These are phyloP conservation scores for Gallinago undulata DNA, from an alignment of 2,113 vertebrate species.

Conservation along the genomic window DNA sequence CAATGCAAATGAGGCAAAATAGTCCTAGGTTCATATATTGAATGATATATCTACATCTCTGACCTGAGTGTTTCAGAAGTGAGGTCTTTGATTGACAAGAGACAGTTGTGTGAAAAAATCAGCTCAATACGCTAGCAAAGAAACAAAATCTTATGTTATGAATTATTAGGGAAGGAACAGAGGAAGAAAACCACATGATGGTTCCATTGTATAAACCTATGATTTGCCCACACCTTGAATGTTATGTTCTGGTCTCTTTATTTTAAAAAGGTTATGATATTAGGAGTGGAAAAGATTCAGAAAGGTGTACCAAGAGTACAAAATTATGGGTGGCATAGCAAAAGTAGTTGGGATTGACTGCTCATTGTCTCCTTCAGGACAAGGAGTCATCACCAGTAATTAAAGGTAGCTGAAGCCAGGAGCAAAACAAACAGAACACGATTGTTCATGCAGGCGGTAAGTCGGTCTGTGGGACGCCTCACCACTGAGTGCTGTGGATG, in stretches of 20 bases:
- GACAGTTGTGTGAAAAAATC: not conserved
- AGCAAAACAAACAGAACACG: constrained; percentile 8
- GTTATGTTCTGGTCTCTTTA: not conserved
- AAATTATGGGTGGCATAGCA: not conserved
- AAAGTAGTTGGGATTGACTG: not conserved
- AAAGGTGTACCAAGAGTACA: not conserved
- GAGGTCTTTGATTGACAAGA: not conserved
- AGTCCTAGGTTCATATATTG: not conserved
- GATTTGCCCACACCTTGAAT: not conserved
- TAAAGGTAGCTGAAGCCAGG: constrained; percentile 36
- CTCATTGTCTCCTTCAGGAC: not conserved
- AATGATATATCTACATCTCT: not conserved
- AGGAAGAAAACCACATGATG: not conserved
- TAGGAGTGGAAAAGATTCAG: not conserved
- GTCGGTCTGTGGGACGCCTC: constrained; percentile 25
- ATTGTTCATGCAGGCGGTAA: constrained; percentile 18
- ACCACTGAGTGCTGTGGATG: constrained; percentile 6
- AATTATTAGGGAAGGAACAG: not conserved
- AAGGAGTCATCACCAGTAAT: constrained; percentile 14
- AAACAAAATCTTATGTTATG: not conserved
- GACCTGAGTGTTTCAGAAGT: not conserved
- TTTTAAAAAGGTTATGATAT: not conserved
- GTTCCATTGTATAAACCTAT: not conserved
- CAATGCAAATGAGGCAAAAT: constrained; percentile 23
- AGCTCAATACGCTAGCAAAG: not conserved